A percentile compares a stretch with the other conserved stretches of the same genome.
Conservation (phyloP, 2,113 vertebrate species). For the Chunga burmeisteri region DNA sequence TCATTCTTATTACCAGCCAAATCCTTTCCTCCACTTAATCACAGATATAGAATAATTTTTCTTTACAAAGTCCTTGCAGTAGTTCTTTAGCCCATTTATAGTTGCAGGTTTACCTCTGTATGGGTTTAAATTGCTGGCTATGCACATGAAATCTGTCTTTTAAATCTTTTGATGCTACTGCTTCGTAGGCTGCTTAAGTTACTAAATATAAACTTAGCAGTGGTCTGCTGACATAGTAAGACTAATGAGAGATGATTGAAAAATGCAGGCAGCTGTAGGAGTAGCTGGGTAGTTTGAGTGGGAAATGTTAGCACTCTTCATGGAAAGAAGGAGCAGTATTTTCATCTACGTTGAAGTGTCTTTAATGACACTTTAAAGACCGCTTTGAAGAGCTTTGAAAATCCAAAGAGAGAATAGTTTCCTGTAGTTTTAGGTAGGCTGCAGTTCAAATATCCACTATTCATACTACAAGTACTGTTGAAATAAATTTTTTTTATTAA, state of each 20-base stretch:
- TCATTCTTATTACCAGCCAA: not conserved
- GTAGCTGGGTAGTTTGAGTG: not conserved
- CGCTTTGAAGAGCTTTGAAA: not conserved
- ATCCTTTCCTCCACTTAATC: not conserved
- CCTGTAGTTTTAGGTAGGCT: slow-evolving; percentile 7
- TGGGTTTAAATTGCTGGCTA: not conserved
- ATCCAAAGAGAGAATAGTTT: not conserved
- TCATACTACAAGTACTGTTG: not conserved
- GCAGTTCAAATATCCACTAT: not conserved
- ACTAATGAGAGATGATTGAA: not conserved
- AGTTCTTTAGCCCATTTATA: not conserved
- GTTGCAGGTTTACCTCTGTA: not conserved
- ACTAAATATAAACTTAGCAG: not conserved
- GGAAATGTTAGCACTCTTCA: not conserved
- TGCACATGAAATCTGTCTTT: not conserved
- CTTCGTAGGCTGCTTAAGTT: not conserved
- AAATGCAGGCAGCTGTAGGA: slow-evolving; percentile 4
- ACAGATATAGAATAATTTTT: not conserved
- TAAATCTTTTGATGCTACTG: not conserved
- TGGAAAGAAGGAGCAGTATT: not conserved
- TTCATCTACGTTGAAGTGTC: not conserved
- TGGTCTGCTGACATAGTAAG: not conserved
- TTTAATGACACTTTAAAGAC: not conserved
- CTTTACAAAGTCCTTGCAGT: not conserved
- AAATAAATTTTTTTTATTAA: not conserved